Evolutionary conservation across 2,888 invertebrate genomes (phyloP).

Genomic region (Drosophila putrida): DNA sequence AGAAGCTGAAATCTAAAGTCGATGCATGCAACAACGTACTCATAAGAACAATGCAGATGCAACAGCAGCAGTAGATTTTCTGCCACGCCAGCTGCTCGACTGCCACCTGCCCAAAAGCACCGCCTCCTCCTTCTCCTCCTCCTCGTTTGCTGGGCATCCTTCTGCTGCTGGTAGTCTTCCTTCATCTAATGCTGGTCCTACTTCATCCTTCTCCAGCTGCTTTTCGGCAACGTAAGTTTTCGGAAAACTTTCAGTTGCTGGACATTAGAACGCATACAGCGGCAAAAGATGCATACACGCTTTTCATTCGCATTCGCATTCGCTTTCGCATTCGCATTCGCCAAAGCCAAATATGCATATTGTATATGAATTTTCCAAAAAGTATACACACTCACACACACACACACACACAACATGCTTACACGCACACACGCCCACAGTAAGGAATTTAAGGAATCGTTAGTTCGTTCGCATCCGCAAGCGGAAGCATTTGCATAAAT

Average conservation of each 20-base stretch:
- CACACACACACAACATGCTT: constrained; percentile 14
- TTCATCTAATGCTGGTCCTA: no score
- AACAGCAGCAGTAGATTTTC: constrained; percentile 21
- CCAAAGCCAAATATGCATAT: constrained; percentile 66
- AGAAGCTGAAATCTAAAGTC: constrained; percentile 18
- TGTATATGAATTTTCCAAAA: constrained; percentile 69
- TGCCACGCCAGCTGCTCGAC: constrained; percentile 18
- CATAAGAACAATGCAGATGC: constrained; percentile 36
- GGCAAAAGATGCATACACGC: constrained; percentile 52
- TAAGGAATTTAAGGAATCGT: constrained; percentile 66
- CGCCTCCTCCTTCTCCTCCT: not conserved
- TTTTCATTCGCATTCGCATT: constrained; percentile 45
- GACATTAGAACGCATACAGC: constrained; percentile 47
- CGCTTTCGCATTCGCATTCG: constrained; percentile 49
- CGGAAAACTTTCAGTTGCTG: constrained; percentile 60
- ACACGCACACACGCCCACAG: constrained; percentile 13
- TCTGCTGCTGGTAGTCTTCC: no score
- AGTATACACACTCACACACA: constrained; percentile 26
- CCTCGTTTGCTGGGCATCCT: not conserved
- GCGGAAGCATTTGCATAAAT: constrained; percentile 45
- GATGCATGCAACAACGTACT: constrained; percentile 19
- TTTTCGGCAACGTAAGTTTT: constrained; percentile 39
- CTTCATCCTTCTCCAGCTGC: not conserved
- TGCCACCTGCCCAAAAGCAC: constrained; percentile 21
- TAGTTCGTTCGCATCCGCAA: constrained; percentile 48